These are phyloP conservation scores for Hanleya hanleyi DNA, from an alignment of 2,888 invertebrate species.

Conservation along the genomic window DNA sequence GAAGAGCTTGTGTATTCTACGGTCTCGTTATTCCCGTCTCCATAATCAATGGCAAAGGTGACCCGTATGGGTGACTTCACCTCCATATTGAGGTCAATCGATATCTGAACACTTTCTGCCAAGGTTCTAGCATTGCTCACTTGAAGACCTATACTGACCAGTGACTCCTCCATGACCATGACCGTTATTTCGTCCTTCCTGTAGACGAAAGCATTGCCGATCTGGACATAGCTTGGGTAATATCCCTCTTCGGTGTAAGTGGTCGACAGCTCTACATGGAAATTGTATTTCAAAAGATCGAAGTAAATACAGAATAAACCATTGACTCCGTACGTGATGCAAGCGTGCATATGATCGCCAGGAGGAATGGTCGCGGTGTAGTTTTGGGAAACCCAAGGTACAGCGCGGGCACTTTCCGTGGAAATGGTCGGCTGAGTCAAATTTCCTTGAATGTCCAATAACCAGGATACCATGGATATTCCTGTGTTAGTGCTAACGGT, in stretches of 20 bases:
- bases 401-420: slow-evolving; percentile 37
- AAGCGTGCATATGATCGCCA: slow-evolving; percentile 55
- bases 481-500: slow-evolving; percentile 16
- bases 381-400: slow-evolving; percentile 51
- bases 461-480: slow-evolving; percentile 25
- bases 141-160: slow-evolving; percentile 42
- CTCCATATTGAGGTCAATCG: slow-evolving; percentile 56
- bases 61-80: slow-evolving; percentile 51
- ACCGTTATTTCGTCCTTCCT: slow-evolving; percentile 43
- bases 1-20: slow-evolving; percentile 22
- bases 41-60: slow-evolving; percentile 54
- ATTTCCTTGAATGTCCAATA: slow-evolving; percentile 43
- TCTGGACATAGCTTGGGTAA: slow-evolving; percentile 48
- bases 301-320: slow-evolving; percentile 47
- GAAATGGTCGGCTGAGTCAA: slow-evolving; percentile 41
- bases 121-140: slow-evolving; percentile 53
- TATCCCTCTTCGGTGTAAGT: slow-evolving; percentile 55
- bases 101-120: slow-evolving; percentile 46
- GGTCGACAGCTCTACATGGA: slow-evolving; percentile 40
- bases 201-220: slow-evolving; percentile 62
- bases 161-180: slow-evolving; percentile 66
- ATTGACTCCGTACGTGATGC: slow-evolving; percentile 57
- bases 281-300: slow-evolving; percentile 32
- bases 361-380: slow-evolving; percentile 51
- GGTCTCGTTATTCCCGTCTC: slow-evolving; percentile 48